Percentiles rank a stretch among this genome's conserved stretches.
phyloP scores from a whole-genome alignment of 2,797 vertebrate species.

The Aratinga solstitialis region DNA sequence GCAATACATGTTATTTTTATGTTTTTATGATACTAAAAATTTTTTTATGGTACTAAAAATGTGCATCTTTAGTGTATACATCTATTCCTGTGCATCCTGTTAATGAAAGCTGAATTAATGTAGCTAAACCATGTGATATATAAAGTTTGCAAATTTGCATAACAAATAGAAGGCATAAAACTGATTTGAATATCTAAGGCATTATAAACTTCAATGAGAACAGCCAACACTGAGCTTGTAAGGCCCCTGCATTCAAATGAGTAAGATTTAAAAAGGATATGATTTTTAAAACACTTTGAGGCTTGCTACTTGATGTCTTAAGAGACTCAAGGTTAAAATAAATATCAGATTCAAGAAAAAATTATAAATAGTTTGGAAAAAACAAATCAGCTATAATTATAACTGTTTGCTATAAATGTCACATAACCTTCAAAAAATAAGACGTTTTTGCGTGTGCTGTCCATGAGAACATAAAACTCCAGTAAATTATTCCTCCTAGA shows the following conservation, averaged over 20 bases:
- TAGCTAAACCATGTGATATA: conserved; percentile 75
- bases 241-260: conserved; percentile 74
- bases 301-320: conserved; percentile 63
- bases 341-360: conserved; percentile 63
- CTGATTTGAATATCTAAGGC: conserved; percentile 80
- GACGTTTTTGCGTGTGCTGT: background rate
- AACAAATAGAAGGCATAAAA: conserved; percentile 76
- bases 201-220: conserved; percentile 76
- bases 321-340: conserved; percentile 72
- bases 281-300: conserved; percentile 72
- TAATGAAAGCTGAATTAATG: conserved; percentile 74
- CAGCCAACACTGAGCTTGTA: conserved; percentile 71
- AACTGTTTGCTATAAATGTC: conserved; percentile 39
- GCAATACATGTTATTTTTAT: conserved; percentile 76
- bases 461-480: background rate
- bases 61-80: conserved; percentile 69
- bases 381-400: conserved; percentile 52
- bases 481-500: background rate
- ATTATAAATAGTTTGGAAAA: conserved; percentile 65
- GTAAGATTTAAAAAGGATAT: conserved; percentile 68
- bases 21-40: conserved; percentile 69
- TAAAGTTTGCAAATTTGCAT: conserved; percentile 74
- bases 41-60: conserved; percentile 64
- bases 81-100: conserved; percentile 69
- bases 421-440: conserved; percentile 57